Conservation (phyloP, 2,113 vertebrate genomes). For the Scolopax mira region DNA sequence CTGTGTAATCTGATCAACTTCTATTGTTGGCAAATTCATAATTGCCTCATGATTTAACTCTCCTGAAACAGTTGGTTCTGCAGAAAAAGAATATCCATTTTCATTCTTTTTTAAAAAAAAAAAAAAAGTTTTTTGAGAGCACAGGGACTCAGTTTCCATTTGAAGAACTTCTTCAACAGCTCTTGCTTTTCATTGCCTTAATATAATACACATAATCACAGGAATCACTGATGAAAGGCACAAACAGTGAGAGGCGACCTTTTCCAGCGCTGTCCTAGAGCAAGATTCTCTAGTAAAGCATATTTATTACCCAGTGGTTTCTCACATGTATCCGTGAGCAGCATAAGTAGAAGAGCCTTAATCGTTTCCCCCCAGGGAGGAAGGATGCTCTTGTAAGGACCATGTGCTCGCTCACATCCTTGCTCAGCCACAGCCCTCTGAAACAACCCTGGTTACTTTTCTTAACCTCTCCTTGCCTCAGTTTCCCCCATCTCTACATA, state of each 20-base stretch:
- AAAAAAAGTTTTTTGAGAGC: neutral
- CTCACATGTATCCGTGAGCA: neutral
- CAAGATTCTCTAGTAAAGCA: neutral
- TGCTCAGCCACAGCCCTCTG: neutral
- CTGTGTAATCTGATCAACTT: conserved; percentile 49
- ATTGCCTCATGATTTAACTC: conserved; percentile 32
- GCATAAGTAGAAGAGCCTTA: neutral
- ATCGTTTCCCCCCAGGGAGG: neutral
- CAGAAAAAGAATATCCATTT: neutral
- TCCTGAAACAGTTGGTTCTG: neutral
- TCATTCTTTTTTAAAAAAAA: neutral
- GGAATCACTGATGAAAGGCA: neutral
- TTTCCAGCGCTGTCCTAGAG: neutral
- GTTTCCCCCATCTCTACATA: neutral
- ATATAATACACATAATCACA: neutral
- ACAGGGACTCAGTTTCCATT: neutral
- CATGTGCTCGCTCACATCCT: neutral
- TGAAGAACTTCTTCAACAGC: neutral
- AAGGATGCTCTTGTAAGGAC: neutral
- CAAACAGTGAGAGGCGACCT: neutral
- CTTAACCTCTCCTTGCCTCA: neutral
- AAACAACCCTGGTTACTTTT: neutral
- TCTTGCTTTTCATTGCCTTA: neutral
- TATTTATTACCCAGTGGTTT: neutral
- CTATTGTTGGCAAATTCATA: conserved; percentile 51